phyloP scores from a whole-genome alignment of 2,797 vertebrate species.

The Chelon auratus region DNA sequence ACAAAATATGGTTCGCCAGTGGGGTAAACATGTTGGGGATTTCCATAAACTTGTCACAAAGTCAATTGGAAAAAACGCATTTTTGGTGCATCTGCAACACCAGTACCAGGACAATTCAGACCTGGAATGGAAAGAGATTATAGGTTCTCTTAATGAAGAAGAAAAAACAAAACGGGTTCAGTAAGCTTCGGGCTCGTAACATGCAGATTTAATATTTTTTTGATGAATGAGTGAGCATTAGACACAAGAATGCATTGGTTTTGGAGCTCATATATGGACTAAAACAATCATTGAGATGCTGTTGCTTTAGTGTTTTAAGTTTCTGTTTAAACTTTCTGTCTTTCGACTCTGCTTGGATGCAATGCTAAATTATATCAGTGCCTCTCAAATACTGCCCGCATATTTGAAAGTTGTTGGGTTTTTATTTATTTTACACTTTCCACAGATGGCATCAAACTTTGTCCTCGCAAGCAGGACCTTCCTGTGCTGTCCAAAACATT shows the following conservation, averaged over 20 bases:
- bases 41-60: too few species aligned
- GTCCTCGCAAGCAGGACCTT: background rate
- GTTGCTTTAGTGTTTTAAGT: constrained; percentile 14
- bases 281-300: background rate
- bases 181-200: too few species aligned
- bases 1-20: background rate
- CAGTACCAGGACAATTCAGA: background rate
- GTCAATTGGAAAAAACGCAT: constrained; percentile 6
- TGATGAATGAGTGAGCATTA: background rate
- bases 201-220: too few species aligned
- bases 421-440: constrained; percentile 1
- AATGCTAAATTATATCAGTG: background rate
- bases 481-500: background rate
- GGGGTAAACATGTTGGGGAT: background rate
- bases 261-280: background rate
- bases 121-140: background rate
- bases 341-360: background rate
- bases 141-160: background rate
- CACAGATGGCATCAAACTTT: constrained; percentile 12
- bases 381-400: background rate
- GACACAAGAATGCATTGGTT: background rate
- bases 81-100: constrained; percentile 3
- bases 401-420: background rate
- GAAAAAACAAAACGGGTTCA: too few species aligned
- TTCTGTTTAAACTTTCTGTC: constrained; percentile 10